Evolutionary conservation across 2,888 invertebrate species (phyloP), one percentile per base, ranked within the genome.

Genomic region (Psococerastis gibbosa): DNA sequence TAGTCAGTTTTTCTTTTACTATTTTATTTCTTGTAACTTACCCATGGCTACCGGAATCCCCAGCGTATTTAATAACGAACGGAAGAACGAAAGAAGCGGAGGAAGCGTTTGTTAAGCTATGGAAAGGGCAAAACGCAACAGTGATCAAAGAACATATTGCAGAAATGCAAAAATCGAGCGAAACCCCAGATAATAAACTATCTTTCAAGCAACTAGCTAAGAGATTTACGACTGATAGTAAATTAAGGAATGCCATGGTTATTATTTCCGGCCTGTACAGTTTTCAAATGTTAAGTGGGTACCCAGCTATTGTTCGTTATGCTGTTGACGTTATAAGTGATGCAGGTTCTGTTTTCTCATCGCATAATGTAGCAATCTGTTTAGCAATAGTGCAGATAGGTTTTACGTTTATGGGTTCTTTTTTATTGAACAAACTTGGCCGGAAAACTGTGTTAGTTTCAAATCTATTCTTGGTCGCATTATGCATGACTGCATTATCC

Each of bases 21-120:
- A 53, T 65, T 0, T 3, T 66, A 0, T 65, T 68, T 20, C 45
- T 69, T 1, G 43, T 67, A 0, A 48, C 64, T 3, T 64, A 69
- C 47, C 53, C 64, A n/a, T 55, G 59, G 55, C 48, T 72, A 60
- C 74, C 73, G 0, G 75, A 75, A 49, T 69, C 73, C 0, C 75
- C 75, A 0, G 62, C 68, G 0, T 67, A 59, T 44, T 56, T 67
- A 6, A 56, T 67, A 22, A 63, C 63, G 50, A 55, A 46, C 16
- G 64, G 63, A 3, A 54, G 60, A 11, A 35, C 52, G 35, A 58
- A 62, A 46, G 71, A 70, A 18, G 38, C 38, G 5, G 18, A 17
- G 38, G 22, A 18, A 3, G 17, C 16, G 4, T 5, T 38, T 5
- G n/a, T n/a, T 5, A 38, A 38, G 11, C 20, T 38, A 38, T 20